Conservation (phyloP, 1,140 invertebrate species). For the Linepithema humile region DNA sequence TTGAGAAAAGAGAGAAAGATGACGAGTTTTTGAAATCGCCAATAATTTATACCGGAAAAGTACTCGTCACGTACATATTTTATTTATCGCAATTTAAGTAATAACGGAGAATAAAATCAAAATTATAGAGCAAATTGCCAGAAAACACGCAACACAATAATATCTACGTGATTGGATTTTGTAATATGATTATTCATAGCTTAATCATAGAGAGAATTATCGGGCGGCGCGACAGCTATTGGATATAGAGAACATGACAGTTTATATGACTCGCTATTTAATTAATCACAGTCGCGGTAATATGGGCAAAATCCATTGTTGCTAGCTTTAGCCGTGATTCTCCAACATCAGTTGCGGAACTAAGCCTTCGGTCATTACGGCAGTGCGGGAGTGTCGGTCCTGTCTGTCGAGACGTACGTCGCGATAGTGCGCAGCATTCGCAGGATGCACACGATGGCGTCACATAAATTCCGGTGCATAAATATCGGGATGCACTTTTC, state of each 20-base stretch:
- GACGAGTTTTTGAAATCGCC: background rate
- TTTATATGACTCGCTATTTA: slow-evolving; percentile 49
- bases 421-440: background rate
- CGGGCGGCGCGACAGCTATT: slow-evolving; percentile 54
- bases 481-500: slow-evolving; percentile 53
- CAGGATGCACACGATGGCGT: background rate
- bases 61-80: background rate
- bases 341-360: background rate
- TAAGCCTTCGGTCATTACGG: slow-evolving; percentile 1
- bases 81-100: background rate
- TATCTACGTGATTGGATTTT: background rate
- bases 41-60: background rate
- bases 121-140: background rate
- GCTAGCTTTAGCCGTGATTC: slow-evolving; percentile 14
- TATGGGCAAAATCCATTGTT: slow-evolving; percentile 25
- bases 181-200: slow-evolving; percentile 14
- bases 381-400: too few species aligned
- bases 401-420: background rate
- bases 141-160: too few species aligned
- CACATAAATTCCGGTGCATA: slow-evolving; percentile 40
- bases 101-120: background rate
- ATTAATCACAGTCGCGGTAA: slow-evolving; percentile 60
- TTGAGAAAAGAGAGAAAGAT: background rate
- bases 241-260: slow-evolving; percentile 48
- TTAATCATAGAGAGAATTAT: slow-evolving; percentile 60